Percentiles rank a stretch among this genome's conserved stretches.
Conservation (phyloP, 2,113 vertebrate genomes). For the Acanthochromis polyacanthus region DNA sequence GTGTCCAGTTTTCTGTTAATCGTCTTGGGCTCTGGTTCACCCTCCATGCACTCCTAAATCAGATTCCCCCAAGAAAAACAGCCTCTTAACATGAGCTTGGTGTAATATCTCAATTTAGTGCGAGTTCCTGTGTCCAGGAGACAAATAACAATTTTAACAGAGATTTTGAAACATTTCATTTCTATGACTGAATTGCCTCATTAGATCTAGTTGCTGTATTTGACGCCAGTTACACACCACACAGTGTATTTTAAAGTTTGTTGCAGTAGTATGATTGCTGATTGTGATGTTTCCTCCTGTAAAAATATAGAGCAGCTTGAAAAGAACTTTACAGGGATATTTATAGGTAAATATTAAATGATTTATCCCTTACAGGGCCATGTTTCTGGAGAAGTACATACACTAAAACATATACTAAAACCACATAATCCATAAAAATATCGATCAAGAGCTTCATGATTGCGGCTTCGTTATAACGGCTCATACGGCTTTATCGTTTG, state of each 20-base stretch:
- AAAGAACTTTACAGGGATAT: background rate
- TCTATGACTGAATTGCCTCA: conserved; percentile 19
- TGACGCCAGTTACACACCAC: no score
- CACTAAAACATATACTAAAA: no score
- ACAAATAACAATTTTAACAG: conserved; percentile 32
- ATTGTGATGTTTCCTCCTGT: conserved; percentile 3
- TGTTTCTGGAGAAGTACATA: no score
- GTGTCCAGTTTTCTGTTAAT: conserved; percentile 51
- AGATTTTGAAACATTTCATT: conserved; percentile 52
- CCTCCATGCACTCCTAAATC: conserved; percentile 43
- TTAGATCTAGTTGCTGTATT: conserved; percentile 10
- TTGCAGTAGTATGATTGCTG: background rate
- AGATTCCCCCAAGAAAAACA: conserved; percentile 40
- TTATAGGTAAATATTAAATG: background rate
- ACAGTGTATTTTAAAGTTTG: conserved; percentile 6
- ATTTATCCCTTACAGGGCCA: no score
- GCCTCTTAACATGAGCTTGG: conserved; percentile 39
- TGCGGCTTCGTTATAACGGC: no score
- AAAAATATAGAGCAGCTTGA: no score
- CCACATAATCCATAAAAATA: no score
- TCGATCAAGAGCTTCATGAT: no score
- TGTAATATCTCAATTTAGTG: conserved; percentile 54
- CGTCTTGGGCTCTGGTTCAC: conserved; percentile 30
- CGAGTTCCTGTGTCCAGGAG: conserved; percentile 38
- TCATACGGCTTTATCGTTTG: no score